Base-by-base conservation (phyloP, 2,113 vertebrate species). In the Plecturocebus donacophilus region DNA sequence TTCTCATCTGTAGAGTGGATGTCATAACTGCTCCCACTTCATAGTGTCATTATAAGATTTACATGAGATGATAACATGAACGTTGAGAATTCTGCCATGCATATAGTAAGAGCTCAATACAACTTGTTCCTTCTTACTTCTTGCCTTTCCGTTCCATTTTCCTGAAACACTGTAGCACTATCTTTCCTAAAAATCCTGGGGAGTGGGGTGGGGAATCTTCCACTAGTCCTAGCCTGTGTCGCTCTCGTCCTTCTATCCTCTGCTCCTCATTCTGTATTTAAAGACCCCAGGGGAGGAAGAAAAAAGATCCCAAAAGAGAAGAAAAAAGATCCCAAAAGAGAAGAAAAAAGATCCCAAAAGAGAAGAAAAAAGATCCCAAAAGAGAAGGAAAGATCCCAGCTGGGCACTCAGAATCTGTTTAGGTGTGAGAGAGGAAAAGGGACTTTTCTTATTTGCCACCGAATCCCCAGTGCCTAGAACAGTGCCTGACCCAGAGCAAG, bases 1-100 rank as follows among this genome's bases (percentile, higher is more conserved):
- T 93, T 96, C 38, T 86, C 21, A 35, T 81, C 58, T 97, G 52
- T 87, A 42, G 70, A 79, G 54, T 49, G 35, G 54, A 71, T 42
- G 8, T 13, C 66, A 5, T 75, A 35, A 38, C n/a, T 64, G 40
- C 90, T 83, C 52, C 27, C 38, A 71, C 16, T 47, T 92, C 42
- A 21, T 14, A n/a, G 32, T 30, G 8, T 70, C 45, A 12, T 23
- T 4, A 0, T 19, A 52, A 70, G 35, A 9, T 84, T 64, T 64
- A 87, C 84, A 25, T 52, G 23, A 64, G 9, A 56, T 20, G 35
- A 77, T 49, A 12, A 35, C 7, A 1, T 35, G 61, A 80, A 45
- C 11, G 4, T 93, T 94, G 75, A 40, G 70, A 49, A 81, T 30
- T 71, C 47, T 38, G 17, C n/a, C 42, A 40, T 38, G 38, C 70